Conservation (phyloP, 1,140 invertebrate species). For the Drosophila ironensis region DNA sequence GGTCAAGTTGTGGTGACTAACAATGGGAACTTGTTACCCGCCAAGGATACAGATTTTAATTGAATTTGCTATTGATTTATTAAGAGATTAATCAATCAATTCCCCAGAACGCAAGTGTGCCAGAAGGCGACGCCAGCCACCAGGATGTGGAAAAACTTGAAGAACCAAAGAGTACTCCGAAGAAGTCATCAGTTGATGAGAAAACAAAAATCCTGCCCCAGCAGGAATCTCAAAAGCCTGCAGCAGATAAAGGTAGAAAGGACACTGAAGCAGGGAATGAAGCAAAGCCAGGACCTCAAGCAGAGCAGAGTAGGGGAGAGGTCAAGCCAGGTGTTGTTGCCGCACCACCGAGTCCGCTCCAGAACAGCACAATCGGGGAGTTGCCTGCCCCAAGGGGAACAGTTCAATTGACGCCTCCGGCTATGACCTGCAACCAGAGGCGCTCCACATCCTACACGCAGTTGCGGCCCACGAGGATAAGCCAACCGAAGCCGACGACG, state of each 20-base stretch:
- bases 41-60: too few species aligned
- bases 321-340: neutral
- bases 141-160: neutral
- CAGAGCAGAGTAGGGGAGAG: neutral
- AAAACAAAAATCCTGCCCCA: neutral
- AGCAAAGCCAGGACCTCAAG: neutral
- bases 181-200: too few species aligned
- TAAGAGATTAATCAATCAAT: neutral
- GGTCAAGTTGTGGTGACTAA: neutral
- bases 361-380: slow-evolving; percentile 15
- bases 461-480: slow-evolving; percentile 65
- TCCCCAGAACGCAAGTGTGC: neutral
- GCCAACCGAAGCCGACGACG: slow-evolving; percentile 69
- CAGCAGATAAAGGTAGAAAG: neutral
- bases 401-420: slow-evolving; percentile 28
- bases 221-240: neutral
- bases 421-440: slow-evolving; percentile 59
- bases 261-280: too few species aligned
- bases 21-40: too few species aligned
- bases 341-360: neutral
- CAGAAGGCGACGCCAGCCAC: neutral
- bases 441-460: slow-evolving; percentile 69
- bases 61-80: neutral
- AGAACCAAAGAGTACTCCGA: neutral
- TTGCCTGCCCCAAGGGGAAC: slow-evolving; percentile 3